Conservation (phyloP, 2,113 vertebrate species). For the Dolichallabes microphthalmus region DNA sequence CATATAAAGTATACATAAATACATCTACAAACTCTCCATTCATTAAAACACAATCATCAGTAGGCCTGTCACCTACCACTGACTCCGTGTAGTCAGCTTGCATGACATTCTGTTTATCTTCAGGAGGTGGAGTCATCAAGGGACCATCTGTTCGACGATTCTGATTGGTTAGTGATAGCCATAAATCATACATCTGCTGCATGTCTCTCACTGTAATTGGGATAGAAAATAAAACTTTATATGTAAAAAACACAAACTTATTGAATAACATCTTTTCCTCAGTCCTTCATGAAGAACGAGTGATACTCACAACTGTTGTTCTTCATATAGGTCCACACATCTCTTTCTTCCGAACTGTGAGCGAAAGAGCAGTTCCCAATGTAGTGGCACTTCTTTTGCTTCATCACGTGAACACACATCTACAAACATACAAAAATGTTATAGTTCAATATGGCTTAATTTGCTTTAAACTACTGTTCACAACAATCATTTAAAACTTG, state of each 20-base stretch:
- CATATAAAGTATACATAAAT: no score
- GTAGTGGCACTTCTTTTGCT: slow-evolving; percentile 97
- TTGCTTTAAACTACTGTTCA: not conserved
- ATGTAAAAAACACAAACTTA: not conserved
- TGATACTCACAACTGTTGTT: slow-evolving; percentile 90
- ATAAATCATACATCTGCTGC: slow-evolving; percentile 98
- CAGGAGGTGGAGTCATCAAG: slow-evolving; percentile 78
- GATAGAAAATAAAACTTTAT: not conserved
- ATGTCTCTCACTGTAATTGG: slow-evolving; percentile 87
- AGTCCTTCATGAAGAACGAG: not conserved
- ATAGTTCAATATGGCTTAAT: not conserved
- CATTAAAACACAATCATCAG: not conserved
- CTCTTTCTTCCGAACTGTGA: slow-evolving; percentile 94
- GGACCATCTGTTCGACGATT: slow-evolving; percentile 83
- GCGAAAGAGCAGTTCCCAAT: slow-evolving; percentile 98
- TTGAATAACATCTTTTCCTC: not conserved
- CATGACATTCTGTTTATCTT: slow-evolving; percentile 95
- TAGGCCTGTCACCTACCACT: slow-evolving; percentile 76
- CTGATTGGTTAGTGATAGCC: slow-evolving; percentile 93
- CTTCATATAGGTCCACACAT: slow-evolving; percentile 99
- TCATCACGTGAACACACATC: slow-evolving; percentile 97
- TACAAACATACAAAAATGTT: slow-evolving; percentile 56
- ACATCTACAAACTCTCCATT: not conserved
- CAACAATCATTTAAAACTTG: not conserved
- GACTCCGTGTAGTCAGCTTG: slow-evolving; percentile 91